Evolutionary conservation across 2,797 vertebrate species (phyloP), one percentile per base, ranked within the genome.

Genomic region (Urocyon cinereoargenteus): DNA sequence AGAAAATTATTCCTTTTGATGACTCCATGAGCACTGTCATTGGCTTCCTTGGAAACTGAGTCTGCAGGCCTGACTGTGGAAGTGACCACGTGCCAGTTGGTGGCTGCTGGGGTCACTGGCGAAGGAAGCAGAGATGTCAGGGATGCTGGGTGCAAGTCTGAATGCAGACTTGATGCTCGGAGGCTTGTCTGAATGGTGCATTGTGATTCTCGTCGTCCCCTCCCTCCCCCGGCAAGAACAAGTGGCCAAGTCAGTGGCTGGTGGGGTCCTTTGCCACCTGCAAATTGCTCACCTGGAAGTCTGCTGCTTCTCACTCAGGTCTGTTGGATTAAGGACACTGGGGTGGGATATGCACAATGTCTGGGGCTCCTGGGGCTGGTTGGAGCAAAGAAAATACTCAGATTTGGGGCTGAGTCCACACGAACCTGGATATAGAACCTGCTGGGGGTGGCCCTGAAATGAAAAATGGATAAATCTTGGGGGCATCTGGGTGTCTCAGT

Each of bases 11-110:
- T 4, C 31, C 61, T 94, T 24, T 6, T 1, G 9, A 61, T n/a
- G 82, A 26, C 8, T 28, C 21, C 2, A 6, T 51, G 22, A 26
- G 36, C 22, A 11, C 8, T 22, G 4, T 28, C 13, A 2, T 5
- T 28, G 66, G 18, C 53, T 66, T 95, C 51, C 49, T 90, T 12
- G 79, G 91, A 57, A 64, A 16, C 8, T 2, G 78, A 86, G 22
- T 66, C n/a, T 81, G 45, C 51, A 59, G 83, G 36, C 1, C 2
- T 18, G 61, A 24, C 24, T 34, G 4, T 2, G 26, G 59, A n/a
- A 31, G 26, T 2, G 12, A 31, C 36, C 19, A 2, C 5, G 15
- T 57, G 49, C 7, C 28, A 6, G 18, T 13, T 1, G 0, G 2
- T 55, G 75, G 73, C 6, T 18, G 66, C 49, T 22, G 45, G 0